phyloP scores from a whole-genome alignment of 2,888 invertebrate genomes.

The Chirona hameri region DNA sequence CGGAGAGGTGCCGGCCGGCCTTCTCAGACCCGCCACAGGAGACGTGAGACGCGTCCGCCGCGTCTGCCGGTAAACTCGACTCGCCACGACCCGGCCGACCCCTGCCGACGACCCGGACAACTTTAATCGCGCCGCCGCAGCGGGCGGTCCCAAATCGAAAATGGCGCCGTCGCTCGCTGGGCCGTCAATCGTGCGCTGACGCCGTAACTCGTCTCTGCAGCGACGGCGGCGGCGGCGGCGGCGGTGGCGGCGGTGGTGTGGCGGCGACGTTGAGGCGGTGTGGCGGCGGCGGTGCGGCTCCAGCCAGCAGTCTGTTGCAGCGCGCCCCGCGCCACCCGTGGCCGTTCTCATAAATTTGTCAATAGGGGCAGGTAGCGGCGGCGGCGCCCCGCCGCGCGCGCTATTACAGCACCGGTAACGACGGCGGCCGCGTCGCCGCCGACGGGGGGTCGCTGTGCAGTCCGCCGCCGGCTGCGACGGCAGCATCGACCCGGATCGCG shows the following conservation, averaged over 20 bases:
- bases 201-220: neutral
- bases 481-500: neutral
- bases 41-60: too few species aligned
- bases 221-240: neutral
- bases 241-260: neutral
- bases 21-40: too few species aligned
- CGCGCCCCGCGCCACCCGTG: neutral
- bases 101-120: neutral
- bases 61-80: neutral
- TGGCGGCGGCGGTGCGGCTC: neutral
- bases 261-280: neutral
- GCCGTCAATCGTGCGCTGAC: neutral
- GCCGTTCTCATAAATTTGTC: conserved; percentile 27
- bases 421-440: neutral
- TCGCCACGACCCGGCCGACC: too few species aligned
- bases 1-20: too few species aligned
- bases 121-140: neutral
- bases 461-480: neutral
- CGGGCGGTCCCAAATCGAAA: conserved; percentile 11
- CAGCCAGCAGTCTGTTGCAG: neutral
- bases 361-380: conserved; percentile 27
- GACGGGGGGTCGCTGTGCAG: neutral
- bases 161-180: neutral
- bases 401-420: conserved; percentile 12
- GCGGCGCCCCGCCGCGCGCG: neutral